Conservation (phyloP, 1,140 invertebrate genomes). For the Drosophila azteca region DNA sequence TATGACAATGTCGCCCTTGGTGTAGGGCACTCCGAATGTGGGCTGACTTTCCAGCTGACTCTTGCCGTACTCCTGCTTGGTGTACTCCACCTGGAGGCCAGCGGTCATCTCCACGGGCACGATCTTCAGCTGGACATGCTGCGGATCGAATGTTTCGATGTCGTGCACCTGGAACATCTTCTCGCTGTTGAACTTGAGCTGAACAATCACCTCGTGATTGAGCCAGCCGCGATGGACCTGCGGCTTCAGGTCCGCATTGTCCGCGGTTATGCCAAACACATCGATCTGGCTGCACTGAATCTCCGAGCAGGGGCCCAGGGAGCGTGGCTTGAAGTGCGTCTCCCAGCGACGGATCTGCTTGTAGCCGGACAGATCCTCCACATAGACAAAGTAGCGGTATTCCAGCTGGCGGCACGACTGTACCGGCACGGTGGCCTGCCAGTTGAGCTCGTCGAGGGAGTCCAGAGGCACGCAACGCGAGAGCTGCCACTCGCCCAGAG, state of each 20-base stretch:
- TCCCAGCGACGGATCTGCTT: constrained; percentile 89
- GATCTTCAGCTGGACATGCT: constrained; percentile 72
- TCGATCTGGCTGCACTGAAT: constrained; percentile 77
- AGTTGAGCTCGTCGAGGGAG: constrained; percentile 71
- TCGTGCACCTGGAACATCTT: constrained; percentile 82
- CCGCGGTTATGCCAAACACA: constrained; percentile 84
- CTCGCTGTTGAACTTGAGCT: constrained; percentile 88
- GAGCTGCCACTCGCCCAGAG: constrained; percentile 84
- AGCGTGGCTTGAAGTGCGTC: constrained; percentile 88
- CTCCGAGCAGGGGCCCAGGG: constrained; percentile 41
- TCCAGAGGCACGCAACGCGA: constrained; percentile 81
- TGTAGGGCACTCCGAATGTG: constrained; percentile 63
- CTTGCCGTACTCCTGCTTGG: constrained; percentile 68
- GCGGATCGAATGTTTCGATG: constrained; percentile 77
- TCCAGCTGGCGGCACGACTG: constrained; percentile 86
- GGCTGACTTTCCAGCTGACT: constrained; percentile 69
- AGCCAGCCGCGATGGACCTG: constrained; percentile 91
- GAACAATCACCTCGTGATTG: constrained; percentile 90
- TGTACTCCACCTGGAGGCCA: constrained; percentile 71
- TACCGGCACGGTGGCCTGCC: constrained; percentile 84
- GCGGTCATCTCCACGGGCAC: constrained; percentile 67
- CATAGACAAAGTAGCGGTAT: constrained; percentile 89
- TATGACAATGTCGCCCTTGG: constrained; percentile 71
- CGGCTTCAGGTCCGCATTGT: constrained; percentile 74
- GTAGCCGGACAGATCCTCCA: constrained; percentile 61